Percentiles rank a stretch among this genome's conserved stretches.
Conservation (phyloP, 2,797 vertebrate genomes). For the Anas acuta region DNA sequence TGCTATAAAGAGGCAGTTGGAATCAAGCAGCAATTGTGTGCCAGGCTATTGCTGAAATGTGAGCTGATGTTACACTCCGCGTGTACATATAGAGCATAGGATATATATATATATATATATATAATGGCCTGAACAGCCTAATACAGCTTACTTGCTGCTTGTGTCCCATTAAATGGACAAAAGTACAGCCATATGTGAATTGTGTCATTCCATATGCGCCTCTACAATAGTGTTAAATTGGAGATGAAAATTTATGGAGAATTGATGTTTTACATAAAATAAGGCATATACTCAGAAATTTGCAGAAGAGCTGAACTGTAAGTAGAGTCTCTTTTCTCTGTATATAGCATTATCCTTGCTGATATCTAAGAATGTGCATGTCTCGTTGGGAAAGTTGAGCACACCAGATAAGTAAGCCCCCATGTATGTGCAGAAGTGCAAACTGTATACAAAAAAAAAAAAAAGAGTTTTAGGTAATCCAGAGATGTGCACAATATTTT, state of each 20-base stretch:
- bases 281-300: background rate
- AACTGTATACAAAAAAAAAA: background rate
- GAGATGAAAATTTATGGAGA: background rate
- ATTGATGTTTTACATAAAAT: background rate
- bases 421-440: background rate
- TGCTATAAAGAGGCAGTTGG: background rate
- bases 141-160: background rate
- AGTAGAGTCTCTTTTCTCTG: background rate
- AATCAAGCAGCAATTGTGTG: background rate
- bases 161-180: background rate
- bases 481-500: background rate
- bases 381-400: background rate
- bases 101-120: background rate
- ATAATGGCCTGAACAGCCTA: background rate
- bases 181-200: background rate
- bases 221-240: background rate
- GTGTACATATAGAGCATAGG: background rate
- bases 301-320: background rate
- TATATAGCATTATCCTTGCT: background rate
- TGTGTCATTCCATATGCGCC: background rate
- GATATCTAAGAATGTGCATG: background rate
- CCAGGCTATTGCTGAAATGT: background rate
- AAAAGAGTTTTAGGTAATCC: background rate
- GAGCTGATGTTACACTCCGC: background rate
- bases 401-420: background rate